These are phyloP conservation scores for Micronycteris hirsuta DNA, from an alignment of 2,113 vertebrate genomes.

Conservation along the genomic window DNA sequence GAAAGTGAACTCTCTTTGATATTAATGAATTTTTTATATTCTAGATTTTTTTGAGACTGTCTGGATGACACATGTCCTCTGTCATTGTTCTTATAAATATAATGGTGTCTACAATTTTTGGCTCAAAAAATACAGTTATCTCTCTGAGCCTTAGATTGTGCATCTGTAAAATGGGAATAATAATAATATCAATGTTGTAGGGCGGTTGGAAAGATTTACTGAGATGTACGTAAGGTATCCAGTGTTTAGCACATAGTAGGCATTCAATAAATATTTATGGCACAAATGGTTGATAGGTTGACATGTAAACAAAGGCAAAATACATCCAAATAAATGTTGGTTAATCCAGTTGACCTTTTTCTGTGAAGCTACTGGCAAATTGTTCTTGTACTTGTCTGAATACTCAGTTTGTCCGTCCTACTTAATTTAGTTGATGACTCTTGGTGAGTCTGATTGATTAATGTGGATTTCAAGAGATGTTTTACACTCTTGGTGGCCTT, in stretches of 20 bases:
- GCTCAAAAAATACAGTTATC: background rate
- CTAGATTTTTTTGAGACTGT: background rate
- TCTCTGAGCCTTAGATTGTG: background rate
- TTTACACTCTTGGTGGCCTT: background rate
- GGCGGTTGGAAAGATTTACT: background rate
- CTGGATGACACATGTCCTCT: background rate
- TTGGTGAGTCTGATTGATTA: background rate
- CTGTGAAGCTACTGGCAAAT: background rate
- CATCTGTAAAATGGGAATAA: background rate
- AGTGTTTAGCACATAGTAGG: background rate
- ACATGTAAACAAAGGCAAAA: background rate
- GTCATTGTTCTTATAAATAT: background rate
- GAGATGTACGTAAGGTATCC: background rate
- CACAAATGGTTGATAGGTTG: background rate
- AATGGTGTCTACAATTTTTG: background rate
- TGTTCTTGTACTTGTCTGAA: conserved; percentile 8
- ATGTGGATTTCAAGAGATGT: background rate
- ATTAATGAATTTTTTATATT: background rate
- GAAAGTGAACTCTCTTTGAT: background rate
- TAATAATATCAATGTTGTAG: background rate
- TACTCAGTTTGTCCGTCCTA: background rate
- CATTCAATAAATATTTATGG: background rate
- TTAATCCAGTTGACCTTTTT: background rate
- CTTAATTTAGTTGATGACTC: background rate
- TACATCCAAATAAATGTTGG: background rate